Evolutionary conservation across 2,797 vertebrate species (phyloP).

Genomic region (Acomys russatus): DNA sequence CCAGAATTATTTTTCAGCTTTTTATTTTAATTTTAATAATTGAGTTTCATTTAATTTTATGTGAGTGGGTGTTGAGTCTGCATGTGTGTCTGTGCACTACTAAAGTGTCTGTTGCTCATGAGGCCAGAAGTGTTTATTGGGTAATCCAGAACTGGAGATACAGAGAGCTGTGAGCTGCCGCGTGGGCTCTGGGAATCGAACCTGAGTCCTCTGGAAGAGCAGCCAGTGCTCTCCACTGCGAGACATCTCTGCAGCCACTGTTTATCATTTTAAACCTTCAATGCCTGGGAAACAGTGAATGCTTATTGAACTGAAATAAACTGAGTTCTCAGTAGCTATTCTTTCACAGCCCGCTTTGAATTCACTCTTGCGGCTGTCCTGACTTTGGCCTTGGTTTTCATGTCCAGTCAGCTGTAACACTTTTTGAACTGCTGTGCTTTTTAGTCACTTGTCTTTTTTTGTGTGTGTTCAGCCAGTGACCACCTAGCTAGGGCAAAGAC

Average conservation of each 20-base stretch:
- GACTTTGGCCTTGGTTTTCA: conserved; percentile 28
- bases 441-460: conserved; percentile 40
- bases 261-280: conserved; percentile 55
- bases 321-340: conserved; percentile 58
- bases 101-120: neutral
- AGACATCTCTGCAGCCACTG: neutral
- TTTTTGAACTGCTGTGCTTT: conserved; percentile 17
- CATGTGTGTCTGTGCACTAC: neutral
- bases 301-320: conserved; percentile 53
- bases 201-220: neutral
- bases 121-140: neutral
- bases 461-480: neutral
- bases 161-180: neutral
- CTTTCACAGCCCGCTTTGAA: conserved; percentile 48
- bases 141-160: neutral
- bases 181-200: neutral
- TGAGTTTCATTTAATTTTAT: neutral
- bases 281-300: conserved; percentile 47
- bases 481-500: neutral
- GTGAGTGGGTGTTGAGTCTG: neutral
- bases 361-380: conserved; percentile 2
- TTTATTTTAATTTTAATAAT: neutral
- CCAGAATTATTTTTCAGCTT: conserved; percentile 53
- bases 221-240: neutral
- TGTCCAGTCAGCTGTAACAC: neutral